Conservation (phyloP, 2,113 vertebrate genomes). For the Microcebus lehilahytsara region DNA sequence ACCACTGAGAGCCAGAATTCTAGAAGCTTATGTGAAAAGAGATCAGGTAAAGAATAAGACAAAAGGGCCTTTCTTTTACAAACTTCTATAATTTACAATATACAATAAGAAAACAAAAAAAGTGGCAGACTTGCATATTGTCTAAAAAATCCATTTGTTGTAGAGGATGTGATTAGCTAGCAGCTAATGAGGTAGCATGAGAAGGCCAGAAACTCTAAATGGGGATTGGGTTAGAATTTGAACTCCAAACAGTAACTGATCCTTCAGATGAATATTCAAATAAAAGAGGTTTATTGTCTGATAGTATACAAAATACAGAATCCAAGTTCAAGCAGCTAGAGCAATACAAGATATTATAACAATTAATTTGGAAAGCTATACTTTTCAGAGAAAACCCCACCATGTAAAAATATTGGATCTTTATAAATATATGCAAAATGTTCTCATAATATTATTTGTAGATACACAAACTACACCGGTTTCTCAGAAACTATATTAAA, state of each 20-base stretch:
- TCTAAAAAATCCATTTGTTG: background rate
- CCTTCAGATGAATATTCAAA: background rate
- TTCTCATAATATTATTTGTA: slow-evolving; percentile 58
- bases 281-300: background rate
- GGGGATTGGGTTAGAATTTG: background rate
- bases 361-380: slow-evolving; percentile 50
- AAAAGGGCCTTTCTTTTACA: background rate
- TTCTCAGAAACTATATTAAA: slow-evolving; percentile 21
- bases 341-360: background rate
- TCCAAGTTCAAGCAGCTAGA: slow-evolving; percentile 8
- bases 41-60: background rate
- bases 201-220: background rate
- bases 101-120: background rate
- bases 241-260: background rate
- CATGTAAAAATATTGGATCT: slow-evolving; percentile 50
- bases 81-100: background rate
- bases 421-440: slow-evolving; percentile 46
- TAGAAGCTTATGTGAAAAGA: background rate
- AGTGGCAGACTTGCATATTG: background rate
- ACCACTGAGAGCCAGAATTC: background rate
- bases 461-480: slow-evolving; percentile 54
- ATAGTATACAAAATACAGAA: background rate
- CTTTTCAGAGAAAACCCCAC: slow-evolving; percentile 43
- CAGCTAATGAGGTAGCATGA: background rate
- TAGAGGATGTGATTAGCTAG: background rate